Percentiles rank a stretch among this genome's conserved stretches.
These are phyloP conservation scores for Galagoides demidoff DNA, from an alignment of 2,797 vertebrate species.

Conservation along the genomic window DNA sequence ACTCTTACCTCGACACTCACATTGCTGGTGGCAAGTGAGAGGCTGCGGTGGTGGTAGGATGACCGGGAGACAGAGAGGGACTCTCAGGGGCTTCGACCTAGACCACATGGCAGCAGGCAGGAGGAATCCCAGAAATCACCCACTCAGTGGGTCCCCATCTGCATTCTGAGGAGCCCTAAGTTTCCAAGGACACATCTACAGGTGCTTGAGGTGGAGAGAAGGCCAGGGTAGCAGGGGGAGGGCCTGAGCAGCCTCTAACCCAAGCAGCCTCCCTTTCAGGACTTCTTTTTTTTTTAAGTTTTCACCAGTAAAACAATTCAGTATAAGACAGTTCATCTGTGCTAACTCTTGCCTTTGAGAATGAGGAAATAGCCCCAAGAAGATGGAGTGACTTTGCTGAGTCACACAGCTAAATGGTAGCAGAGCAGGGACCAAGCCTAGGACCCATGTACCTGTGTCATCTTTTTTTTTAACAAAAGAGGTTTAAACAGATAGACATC, in stretches of 20 bases:
- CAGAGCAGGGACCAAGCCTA: not conserved
- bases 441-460: not conserved
- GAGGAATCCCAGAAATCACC: not conserved
- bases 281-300: not conserved
- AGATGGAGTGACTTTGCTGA: not conserved
- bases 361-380: not conserved
- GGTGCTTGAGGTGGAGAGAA: not conserved
- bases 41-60: not conserved
- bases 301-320: not conserved
- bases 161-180: not conserved
- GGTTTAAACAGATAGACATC: not conserved
- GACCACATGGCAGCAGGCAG: not conserved
- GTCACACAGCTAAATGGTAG: not conserved
- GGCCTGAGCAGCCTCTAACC: not conserved
- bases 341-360: not conserved
- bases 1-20: rapidly evolving
- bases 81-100: not conserved
- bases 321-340: not conserved
- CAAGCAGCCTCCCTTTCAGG: not conserved
- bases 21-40: not conserved
- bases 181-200: not conserved
- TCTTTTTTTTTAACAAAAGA: not conserved
- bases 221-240: not conserved
- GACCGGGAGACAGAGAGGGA: not conserved
- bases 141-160: rapidly evolving